Evolutionary conservation across 2,797 vertebrate species (phyloP), one percentile per base, ranked within the genome.

Genomic region (Xyrichtys novacula): DNA sequence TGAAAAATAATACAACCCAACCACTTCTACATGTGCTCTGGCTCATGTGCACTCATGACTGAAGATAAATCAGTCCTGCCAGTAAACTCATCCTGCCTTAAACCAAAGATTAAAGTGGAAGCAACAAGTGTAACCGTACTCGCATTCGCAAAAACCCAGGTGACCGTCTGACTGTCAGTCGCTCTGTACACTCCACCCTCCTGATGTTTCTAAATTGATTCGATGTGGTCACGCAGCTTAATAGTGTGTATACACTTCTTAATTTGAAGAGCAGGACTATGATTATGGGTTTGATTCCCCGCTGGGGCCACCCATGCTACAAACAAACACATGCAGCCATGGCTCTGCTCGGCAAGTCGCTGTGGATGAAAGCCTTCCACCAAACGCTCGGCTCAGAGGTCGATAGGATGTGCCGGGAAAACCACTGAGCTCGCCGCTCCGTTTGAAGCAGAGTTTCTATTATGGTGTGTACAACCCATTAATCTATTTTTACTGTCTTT

Each of bases 271-370:
- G 71, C 54, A 40, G 62, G 78, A 66, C 78, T 76, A 55, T 88
- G 88, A 91, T 91, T 88, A 84, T 74, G 74, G 83, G 80, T 77
- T 78, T 81, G 84, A 88, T 71, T 86, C 39, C 39, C 76, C 25
- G 48, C 74, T 34, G 78, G 64, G 88, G 87, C 89, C 91, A 91
- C 91, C 88, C 89, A 86, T 55, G 80, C 75, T 91, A 88, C 89
- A 86, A 89, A 89, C 84, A 87, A 84, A 87, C 80, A 79, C 54
- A 54, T 62, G 82, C 64, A 69, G 80, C 74, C 65, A 60, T 62
- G 67, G 78, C 28, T 52, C 65, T 66, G 74, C 73, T 74, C 71
- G 29, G 76, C 50, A 42, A 71, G 78, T 61, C 29, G 17, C 65
- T 74, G 71, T n/a, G 80, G 81, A 88, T 90, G 75, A 88, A 87